Base-by-base conservation (phyloP, 64 coral and sea anemone genomes). In the Montipora foliosa region DNA sequence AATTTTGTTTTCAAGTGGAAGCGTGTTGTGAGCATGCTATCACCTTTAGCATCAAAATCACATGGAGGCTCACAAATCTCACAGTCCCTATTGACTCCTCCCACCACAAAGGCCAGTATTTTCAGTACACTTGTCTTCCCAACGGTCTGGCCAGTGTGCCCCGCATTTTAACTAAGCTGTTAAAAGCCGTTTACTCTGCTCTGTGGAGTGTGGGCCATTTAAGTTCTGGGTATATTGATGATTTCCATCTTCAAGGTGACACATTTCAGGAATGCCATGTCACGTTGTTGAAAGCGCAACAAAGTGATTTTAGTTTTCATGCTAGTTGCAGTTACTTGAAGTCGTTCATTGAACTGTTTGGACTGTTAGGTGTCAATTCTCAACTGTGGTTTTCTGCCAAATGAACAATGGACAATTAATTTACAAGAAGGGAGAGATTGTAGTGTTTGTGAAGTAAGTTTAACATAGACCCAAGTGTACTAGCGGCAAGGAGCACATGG, bases 41-140 rank as follows among this genome's bases (percentile, higher is more conserved):
- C 37, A 37, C 37, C 37, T 37, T 37, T 37, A 37, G 1, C 37
- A 37, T 37, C 37, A 37, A 37, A 37, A 2, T 37, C 37, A 37
- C 37, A 37, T 37, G 37, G 37, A 37, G 37, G 37, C 1, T 37
- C 37, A 37, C 37, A 37, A 37, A 37, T 76, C 82, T 77, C 47
- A 72, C 79, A 51, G 81, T 92, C 69, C 73, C 62, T 75, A 92
- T 92, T 44, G 47, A 86, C 72, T 6, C 47, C 19, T 57, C 82
- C 13, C 77, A 84, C 60, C 81, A 85, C 59, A 92, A 15, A 62
- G 14, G 14, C 59, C 8, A 62, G 14, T 37, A 37, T 37, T 37
- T 37, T 37, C 37, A 82, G 37, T 82, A 58, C 24, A 82, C 48
- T 51, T 87, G 84, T 55, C 52, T 75, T 8, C 84, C 68, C 44